Base-by-base conservation (phyloP, 2,113 vertebrate species). In the Rhinichthys klamathensis region DNA sequence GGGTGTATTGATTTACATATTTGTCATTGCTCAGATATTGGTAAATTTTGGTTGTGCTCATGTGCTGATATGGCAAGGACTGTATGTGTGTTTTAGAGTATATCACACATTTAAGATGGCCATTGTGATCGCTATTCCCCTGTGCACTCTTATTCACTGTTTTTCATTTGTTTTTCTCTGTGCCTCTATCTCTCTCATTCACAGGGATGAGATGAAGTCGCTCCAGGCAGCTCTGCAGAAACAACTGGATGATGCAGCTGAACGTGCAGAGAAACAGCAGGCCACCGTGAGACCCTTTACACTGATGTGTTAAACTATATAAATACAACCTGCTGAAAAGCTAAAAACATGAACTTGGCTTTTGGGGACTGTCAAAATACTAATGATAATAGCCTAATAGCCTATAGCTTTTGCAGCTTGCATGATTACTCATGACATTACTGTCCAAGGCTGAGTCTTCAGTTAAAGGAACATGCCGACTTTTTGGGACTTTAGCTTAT, bases 141-240 rank as follows among this genome's bases (percentile, higher is more conserved):
- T 76, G 8, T 27, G 32, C 38, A 21, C n/a, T 63, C 60, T 84
- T 56, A 23, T 8, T 61, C 58, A 38, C 25, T 65, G n/a, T 80
- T 82, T 70, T 67, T 54, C 73, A 75, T 75, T 75, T 44, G 38
- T 27, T 13, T 46, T 15, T 80, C 46, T 81, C 79, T 75, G 13
- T 81, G 54, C 54, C n/a, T 79, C 6, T 61, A n/a, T 65, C 7
- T 80, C 38, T 75, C 32, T 80, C 65, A 87, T 88, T 89, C 82
- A 90, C 93, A 99, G 98, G 94, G 96, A 99, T 93, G 97, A 99
- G 95, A 97, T 99, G 96, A 99, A 97, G 93, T 96, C 96, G 90
- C 96, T 99, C 87, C 97, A 99, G 95, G 95, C 96, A 84, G 94
- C 97, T 89, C 94, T 99, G 93, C 97, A 97, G 93, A 98, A 97